Evolutionary conservation across 2,797 vertebrate species (phyloP), one percentile per base, ranked within the genome.

Genomic region (Tenualosa ilisha): DNA sequence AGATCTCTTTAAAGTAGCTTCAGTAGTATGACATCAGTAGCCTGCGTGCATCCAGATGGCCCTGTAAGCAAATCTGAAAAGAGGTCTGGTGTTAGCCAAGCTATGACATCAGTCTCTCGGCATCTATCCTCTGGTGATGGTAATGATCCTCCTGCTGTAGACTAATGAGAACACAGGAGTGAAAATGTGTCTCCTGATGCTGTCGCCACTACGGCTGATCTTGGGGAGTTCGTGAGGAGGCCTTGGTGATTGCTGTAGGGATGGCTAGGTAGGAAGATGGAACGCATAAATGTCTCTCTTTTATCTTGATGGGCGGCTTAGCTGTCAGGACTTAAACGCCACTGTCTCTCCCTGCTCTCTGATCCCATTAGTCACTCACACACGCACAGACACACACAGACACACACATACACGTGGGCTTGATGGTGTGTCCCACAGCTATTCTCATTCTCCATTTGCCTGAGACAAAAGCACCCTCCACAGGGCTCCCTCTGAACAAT

Each of bases 221-320:
- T 31, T 12, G 24, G 24, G 11, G 24, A 65, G 24, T 13, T 24
- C 3, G 3, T 65, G 24, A 65, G 63, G 63, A 31, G 63, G 9
- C 24, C 63, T 31, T 2, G 63, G 63, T 85, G 81, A 83, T 26
- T 61, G n/a, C 22, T 68, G 82, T 65, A 83, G 20, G 68, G 68
- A 26, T 75, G 37, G 68, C 15, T 37, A 15, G 31, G 31, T 5
- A 3, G 68, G 68, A 6, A 13, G 15, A 20, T 2, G 37, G 31
- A 40, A 75, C 40, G 12, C 40, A 75, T 75, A 15, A 75, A 75
- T 15, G 31, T 43, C 68, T 85, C 83, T 83, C 63, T 85, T 81
- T 83, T 22, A 83, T 81, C 53, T 65, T 59, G 26, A 43, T 81
- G 24, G 24, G 11, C 31, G 24, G 26, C 63, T 13, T 68, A 68